Percentiles rank a stretch among this genome's conserved stretches.
phyloP scores from a whole-genome alignment of 2,113 vertebrate genomes.

The Brevimyrus niger region DNA sequence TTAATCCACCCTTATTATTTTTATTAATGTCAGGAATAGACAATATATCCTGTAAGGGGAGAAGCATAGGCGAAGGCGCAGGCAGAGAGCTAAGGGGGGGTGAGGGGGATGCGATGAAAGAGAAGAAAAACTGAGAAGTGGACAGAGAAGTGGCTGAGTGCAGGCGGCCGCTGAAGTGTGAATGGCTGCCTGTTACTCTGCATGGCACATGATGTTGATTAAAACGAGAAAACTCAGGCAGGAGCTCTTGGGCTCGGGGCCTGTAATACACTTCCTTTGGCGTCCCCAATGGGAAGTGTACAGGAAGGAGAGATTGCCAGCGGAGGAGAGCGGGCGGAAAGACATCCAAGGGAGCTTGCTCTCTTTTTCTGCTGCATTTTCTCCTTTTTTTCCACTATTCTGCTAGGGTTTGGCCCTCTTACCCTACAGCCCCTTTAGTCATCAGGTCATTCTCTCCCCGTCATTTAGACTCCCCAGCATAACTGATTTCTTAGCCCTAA shows the following conservation, averaged over 20 bases:
- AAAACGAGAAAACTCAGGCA: constrained; percentile 44
- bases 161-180: constrained; percentile 5
- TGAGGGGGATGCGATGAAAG: constrained; percentile 60
- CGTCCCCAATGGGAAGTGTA: constrained; percentile 63
- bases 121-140: constrained; percentile 56
- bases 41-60: constrained; percentile 73
- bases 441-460: constrained; percentile 47
- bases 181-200: constrained; percentile 24
- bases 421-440: constrained; percentile 37
- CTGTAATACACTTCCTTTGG: constrained; percentile 51
- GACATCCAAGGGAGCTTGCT: constrained; percentile 48
- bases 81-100: constrained; percentile 53
- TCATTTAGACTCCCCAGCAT: constrained; percentile 76
- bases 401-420: constrained; percentile 18
- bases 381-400: constrained; percentile 14
- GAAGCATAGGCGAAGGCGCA: constrained; percentile 58
- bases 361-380: constrained; percentile 50
- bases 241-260: constrained; percentile 20
- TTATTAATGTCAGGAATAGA: constrained; percentile 23
- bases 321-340: constrained; percentile 46
- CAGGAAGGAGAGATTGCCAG: constrained; percentile 70
- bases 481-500: not conserved
- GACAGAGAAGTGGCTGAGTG: not conserved
- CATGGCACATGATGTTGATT: constrained; percentile 58
- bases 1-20: constrained; percentile 24